Percentiles rank a stretch among this genome's conserved stretches.
phyloP scores from a whole-genome alignment of 2,888 invertebrate species.

The Campoplex nolae region DNA sequence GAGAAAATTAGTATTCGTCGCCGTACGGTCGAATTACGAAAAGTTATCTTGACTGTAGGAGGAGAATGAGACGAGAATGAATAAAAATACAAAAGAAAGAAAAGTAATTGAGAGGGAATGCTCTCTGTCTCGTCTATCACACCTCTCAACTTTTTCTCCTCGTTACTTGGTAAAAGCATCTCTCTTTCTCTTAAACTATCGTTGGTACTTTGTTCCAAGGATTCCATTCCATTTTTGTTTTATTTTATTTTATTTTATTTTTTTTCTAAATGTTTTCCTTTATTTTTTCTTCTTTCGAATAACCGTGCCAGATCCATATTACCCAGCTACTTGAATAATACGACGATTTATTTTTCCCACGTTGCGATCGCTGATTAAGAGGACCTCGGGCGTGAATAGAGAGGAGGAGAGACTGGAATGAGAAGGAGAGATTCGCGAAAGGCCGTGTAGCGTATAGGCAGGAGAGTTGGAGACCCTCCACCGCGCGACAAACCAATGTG shows the following conservation, averaged over 20 bases:
- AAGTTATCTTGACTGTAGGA: slow-evolving; percentile 78
- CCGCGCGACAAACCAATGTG: slow-evolving; percentile 56
- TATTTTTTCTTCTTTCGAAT: slow-evolving; percentile 6
- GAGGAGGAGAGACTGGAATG: slow-evolving; percentile 48
- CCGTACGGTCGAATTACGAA: slow-evolving; percentile 82
- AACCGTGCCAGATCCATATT: slow-evolving; percentile 78
- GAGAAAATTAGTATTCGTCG: slow-evolving; percentile 83
- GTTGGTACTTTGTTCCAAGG: slow-evolving; percentile 29
- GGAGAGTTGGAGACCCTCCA: slow-evolving; percentile 61
- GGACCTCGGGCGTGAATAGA: slow-evolving; percentile 65
- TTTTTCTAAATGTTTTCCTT: not conserved
- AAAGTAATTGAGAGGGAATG: slow-evolving; percentile 28
- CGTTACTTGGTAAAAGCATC: slow-evolving; percentile 66
- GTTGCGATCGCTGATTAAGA: slow-evolving; percentile 80
- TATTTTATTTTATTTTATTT: slow-evolving; percentile 16
- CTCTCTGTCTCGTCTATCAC: slow-evolving; percentile 39
- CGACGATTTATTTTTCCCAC: slow-evolving; percentile 81
- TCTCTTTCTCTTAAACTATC: slow-evolving; percentile 62
- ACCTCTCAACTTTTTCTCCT: slow-evolving; percentile 41
- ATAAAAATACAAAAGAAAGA: slow-evolving; percentile 35
- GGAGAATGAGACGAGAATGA: slow-evolving; percentile 43
- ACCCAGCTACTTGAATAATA: slow-evolving; percentile 80
- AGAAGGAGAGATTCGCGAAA: slow-evolving; percentile 54
- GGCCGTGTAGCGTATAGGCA: slow-evolving; percentile 42
- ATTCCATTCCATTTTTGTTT: slow-evolving; percentile 11